phyloP scores from a whole-genome alignment of 1,140 invertebrate species.

The Ericerus pela region DNA sequence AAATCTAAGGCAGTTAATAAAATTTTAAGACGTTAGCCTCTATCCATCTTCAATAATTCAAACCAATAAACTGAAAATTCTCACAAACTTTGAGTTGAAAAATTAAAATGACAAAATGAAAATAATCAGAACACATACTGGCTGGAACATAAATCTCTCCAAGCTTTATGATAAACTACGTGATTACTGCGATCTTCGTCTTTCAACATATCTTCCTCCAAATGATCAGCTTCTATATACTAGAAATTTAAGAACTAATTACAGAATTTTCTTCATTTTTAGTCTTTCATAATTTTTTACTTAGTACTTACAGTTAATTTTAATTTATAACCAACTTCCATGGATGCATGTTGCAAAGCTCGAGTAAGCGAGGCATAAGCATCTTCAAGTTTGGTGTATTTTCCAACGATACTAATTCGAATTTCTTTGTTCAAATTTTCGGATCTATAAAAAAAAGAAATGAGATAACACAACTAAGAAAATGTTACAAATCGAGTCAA shows the following conservation, averaged over 20 bases:
- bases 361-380: conserved; percentile 94
- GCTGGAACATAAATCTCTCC: conserved; percentile 76
- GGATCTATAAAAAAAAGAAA: conserved; percentile 37
- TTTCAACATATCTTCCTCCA: conserved; percentile 55
- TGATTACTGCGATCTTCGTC: conserved; percentile 41
- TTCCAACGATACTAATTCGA: conserved; percentile 92
- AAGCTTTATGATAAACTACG: conserved; percentile 80
- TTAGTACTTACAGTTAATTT: conserved; percentile 46
- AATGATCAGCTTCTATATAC: conserved; percentile 79
- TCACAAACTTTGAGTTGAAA: no score
- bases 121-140: conserved; percentile 45
- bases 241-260: conserved; percentile 31
- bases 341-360: conserved; percentile 80
- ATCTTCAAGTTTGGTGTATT: conserved; percentile 93
- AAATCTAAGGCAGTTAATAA: no score
- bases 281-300: neutral
- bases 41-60: no score
- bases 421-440: conserved; percentile 66
- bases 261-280: conserved; percentile 14
- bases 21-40: no score
- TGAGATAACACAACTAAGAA: neutral
- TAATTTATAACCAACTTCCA: conserved; percentile 68
- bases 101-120: neutral
- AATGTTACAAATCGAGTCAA: neutral
- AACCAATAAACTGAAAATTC: no score